A percentile compares a stretch with the other conserved stretches of the same genome.
phyloP scores from a whole-genome alignment of 2,113 vertebrate species.

The Tetraodon nigroviridis region DNA sequence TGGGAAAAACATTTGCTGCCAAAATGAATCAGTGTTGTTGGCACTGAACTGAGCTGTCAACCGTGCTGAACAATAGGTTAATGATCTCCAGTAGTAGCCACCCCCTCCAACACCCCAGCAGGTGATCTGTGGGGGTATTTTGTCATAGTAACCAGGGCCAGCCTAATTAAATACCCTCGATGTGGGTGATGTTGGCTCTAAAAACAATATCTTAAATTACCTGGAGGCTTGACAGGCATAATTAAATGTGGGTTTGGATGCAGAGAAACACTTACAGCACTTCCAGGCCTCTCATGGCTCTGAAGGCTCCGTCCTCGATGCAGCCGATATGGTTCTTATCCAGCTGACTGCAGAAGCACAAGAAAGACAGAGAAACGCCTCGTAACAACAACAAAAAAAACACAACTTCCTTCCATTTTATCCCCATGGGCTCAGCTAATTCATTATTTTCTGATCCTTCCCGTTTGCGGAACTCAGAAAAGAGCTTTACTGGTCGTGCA shows the following conservation, averaged over 20 bases:
- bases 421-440: constrained; percentile 49
- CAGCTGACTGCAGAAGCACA: constrained; percentile 60
- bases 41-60: constrained; percentile 50
- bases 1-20: constrained; percentile 27
- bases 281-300: constrained; percentile 67
- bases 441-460: constrained; percentile 57
- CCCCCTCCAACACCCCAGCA: constrained; percentile 11
- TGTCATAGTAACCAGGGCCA: constrained; percentile 32
- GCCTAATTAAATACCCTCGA: constrained; percentile 34
- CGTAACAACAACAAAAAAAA: constrained; percentile 37
- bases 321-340: constrained; percentile 73
- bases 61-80: constrained; percentile 59
- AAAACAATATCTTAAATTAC: constrained; percentile 50
- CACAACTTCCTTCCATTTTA: constrained; percentile 24
- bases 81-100: constrained; percentile 44
- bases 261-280: constrained; percentile 65
- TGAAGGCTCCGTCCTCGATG: constrained; percentile 68
- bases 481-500: constrained; percentile 30
- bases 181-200: constrained; percentile 39
- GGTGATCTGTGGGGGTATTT: constrained; percentile 41
- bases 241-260: constrained; percentile 6
- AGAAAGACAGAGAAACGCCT: constrained; percentile 21
- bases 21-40: constrained; percentile 37
- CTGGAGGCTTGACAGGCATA: constrained; percentile 33
- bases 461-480: constrained; percentile 42